Base-by-base conservation (phyloP, 64 coral and sea anemone species). In the Cladopsammia gracilis region DNA sequence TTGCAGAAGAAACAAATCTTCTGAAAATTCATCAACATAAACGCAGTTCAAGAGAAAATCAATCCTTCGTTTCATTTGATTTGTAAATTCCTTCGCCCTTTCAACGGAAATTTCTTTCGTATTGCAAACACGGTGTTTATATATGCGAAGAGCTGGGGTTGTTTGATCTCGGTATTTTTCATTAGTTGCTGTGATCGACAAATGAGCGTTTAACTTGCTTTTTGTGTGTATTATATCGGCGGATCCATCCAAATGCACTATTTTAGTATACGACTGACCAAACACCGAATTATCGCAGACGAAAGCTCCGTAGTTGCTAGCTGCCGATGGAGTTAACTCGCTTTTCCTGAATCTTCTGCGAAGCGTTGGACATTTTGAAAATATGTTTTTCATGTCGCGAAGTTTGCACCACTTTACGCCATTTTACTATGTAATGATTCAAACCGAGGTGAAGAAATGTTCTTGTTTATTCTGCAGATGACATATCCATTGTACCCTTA, bases 291-390 rank as follows among this genome's bases (percentile, higher is more conserved):
- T 42, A 44, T 62, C 15, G 4, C 12, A 42, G 34, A 62, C 3
- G 15, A 81, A 81, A 20, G 58, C 78, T 5, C 78, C 25, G 64
- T 13, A 20, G 25, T 82, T 62, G 25, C 78, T 44, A 3, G 56
- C 5, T 5, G 11, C 26, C 26, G 26, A 18, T 15, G 58, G 6
- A 20, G 15, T 61, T 46, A 82, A 12, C 3, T 47, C 34, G 20
- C 64, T 34, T 58, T 58, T 82, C 20, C 25, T 62, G 57, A 64
- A 9, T 34, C 25, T 62, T 5, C 15, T 12, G 6, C 78, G 26
- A 34, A 82, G 5, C 10, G 6, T 64, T 82, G 34, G 54, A 64
- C 25, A 82, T 20, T 82, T 82, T 82, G 78, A 82, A 62, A 81
- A 46, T 82, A 20, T 15, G 18, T 64, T 58, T 58, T 34, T 59